A percentile compares a stretch with the other conserved stretches of the same genome.
Evolutionary conservation across 2,797 vertebrate species (phyloP).

Genomic region (Hydrocynus forskahlii): DNA sequence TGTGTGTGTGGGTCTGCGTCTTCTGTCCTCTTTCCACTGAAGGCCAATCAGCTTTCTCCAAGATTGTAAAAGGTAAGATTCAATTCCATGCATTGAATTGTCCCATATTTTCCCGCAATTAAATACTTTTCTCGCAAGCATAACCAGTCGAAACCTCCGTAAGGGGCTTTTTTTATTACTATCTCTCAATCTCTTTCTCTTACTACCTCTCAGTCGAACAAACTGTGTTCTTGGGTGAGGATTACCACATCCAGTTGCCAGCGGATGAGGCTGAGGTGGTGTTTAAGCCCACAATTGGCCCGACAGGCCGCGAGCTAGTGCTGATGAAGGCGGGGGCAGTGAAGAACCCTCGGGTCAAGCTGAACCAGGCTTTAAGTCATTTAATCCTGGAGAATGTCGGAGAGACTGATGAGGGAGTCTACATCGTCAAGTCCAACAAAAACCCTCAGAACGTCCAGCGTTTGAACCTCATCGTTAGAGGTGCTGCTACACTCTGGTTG

Average conservation of each 20-base stretch:
- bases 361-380: conserved; percentile 63
- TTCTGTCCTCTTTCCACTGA: not conserved
- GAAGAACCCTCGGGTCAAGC: conserved; percentile 61
- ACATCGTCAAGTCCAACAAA: conserved; percentile 69
- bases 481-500: conserved; percentile 55
- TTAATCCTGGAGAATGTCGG: conserved; percentile 73
- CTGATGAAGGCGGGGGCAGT: conserved; percentile 64
- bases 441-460: conserved; percentile 50
- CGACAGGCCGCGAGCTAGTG: conserved; percentile 20
- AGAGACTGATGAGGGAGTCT: conserved; percentile 77
- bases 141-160: not conserved
- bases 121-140: not conserved
- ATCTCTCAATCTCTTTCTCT: not conserved
- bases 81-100: not conserved
- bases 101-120: not conserved
- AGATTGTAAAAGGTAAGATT: conserved; percentile 69
- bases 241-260: conserved; percentile 74
- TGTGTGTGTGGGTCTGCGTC: not conserved
- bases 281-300: conserved; percentile 60
- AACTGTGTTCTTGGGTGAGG: conserved; percentile 70
- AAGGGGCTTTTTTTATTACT: not conserved
- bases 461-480: conserved; percentile 74
- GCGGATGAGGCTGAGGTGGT: conserved; percentile 58
- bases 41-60: conserved; percentile 63
- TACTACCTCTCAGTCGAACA: conserved; percentile 37